Conservation (phyloP, 2,888 invertebrate species). For the Philopedon plagiatum region DNA sequence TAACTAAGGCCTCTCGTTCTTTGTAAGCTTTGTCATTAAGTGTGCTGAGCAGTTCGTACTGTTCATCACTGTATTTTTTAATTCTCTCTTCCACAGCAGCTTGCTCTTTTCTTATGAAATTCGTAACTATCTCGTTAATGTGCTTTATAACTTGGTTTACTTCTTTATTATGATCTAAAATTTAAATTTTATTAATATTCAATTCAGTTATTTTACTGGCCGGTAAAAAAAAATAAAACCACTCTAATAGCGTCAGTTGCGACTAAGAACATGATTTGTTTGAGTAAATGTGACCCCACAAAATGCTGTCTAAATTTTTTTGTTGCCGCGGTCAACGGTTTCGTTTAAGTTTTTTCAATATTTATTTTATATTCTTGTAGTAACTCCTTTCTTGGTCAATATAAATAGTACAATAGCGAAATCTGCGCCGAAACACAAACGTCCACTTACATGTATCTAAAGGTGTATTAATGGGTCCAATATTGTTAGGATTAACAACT, state of each 20-base stretch:
- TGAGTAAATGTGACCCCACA: too few species aligned
- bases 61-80: conserved; percentile 80
- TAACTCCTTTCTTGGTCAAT: too few species aligned
- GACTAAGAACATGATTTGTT: too few species aligned
- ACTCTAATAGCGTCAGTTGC: too few species aligned
- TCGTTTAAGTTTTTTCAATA: too few species aligned
- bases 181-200: background rate
- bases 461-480: conserved; percentile 42
- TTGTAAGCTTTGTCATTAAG: conserved; percentile 81
- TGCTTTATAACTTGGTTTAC: conserved; percentile 73
- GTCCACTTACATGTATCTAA: conserved; percentile 54
- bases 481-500: conserved; percentile 54
- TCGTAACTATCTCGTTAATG: conserved; percentile 78
- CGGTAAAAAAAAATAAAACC: background rate
- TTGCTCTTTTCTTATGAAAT: conserved; percentile 79
- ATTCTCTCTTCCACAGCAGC: conserved; percentile 82
- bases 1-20: conserved; percentile 76
- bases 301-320: too few species aligned
- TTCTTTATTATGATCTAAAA: conserved; percentile 69
- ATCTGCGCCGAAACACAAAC: background rate
- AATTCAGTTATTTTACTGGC: background rate
- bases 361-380: too few species aligned
- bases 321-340: too few species aligned
- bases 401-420: background rate
- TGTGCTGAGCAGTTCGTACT: conserved; percentile 79